Evolutionary conservation across 1,140 invertebrate species (phyloP).

Genomic region (Sinella curviseta): DNA sequence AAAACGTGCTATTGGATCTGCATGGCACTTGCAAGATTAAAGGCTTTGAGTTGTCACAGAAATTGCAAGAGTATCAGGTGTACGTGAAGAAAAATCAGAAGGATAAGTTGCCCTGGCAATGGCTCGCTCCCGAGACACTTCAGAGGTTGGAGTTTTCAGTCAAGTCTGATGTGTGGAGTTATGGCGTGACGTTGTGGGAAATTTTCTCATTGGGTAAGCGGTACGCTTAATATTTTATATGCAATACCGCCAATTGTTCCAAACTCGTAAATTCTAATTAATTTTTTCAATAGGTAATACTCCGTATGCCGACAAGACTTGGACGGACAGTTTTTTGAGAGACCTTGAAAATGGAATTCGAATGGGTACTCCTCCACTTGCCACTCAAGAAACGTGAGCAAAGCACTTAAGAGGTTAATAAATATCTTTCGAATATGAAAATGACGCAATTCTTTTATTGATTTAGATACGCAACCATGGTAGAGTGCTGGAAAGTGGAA

Average conservation of each 20-base stretch:
- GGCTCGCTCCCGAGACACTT: background rate
- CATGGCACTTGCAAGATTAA: background rate
- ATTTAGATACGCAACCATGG: background rate
- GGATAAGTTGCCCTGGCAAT: background rate
- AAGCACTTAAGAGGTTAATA: background rate
- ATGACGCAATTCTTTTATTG: background rate
- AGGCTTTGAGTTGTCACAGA: background rate
- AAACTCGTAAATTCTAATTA: too few relatives aligned
- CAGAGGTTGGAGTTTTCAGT: background rate
- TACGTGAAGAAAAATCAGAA: background rate
- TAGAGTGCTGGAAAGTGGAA: background rate
- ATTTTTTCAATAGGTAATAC: background rate
- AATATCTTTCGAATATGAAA: background rate
- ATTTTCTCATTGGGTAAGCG: background rate
- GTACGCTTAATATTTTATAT: background rate
- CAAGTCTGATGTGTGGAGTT: background rate
- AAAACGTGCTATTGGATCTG: background rate
- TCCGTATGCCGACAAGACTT: background rate
- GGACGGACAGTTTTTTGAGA: background rate
- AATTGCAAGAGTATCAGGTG: background rate
- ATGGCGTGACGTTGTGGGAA: background rate
- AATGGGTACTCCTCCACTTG: background rate
- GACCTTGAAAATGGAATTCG: background rate
- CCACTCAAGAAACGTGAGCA: background rate
- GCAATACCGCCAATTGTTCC: background rate